Percentiles rank a stretch among this genome's conserved stretches.
Evolutionary conservation across 2,888 invertebrate species (phyloP).

Genomic region (Rhaphigaster nebulosa): DNA sequence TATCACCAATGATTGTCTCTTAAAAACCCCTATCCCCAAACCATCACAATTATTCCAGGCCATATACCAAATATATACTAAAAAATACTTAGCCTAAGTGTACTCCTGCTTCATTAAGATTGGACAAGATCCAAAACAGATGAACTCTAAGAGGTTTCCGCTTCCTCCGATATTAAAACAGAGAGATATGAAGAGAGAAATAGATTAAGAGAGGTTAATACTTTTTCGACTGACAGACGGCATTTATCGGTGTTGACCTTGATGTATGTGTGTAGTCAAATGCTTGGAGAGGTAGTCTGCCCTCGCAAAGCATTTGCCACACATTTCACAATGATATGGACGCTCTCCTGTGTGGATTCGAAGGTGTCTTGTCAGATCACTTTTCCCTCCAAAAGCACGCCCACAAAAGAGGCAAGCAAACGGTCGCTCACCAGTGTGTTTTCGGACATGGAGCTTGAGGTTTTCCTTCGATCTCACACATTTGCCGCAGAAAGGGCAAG

Average conservation of each 20-base stretch:
- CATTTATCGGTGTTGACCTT: conserved; percentile 63
- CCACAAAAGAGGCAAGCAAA: conserved; percentile 92
- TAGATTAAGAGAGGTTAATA: conserved; percentile 55
- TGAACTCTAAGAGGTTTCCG: conserved; percentile 57
- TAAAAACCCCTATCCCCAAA: conserved; percentile 47
- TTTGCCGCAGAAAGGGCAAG: conserved; percentile 91
- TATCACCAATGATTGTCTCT: conserved; percentile 62
- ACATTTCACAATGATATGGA: conserved; percentile 92
- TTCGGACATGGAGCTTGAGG: conserved; percentile 87
- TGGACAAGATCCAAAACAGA: conserved; percentile 37
- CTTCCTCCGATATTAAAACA: conserved; percentile 45
- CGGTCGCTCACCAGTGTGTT: conserved; percentile 89
- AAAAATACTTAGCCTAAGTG: conserved; percentile 40
- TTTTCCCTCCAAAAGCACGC: conserved; percentile 89
- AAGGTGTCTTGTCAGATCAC: conserved; percentile 87
- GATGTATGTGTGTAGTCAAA: conserved; percentile 89
- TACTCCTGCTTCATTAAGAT: conserved; percentile 25
- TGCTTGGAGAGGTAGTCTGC: conserved; percentile 93
- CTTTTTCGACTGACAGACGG: conserved; percentile 37
- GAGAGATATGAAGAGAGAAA: conserved; percentile 57
- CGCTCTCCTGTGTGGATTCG: conserved; percentile 91
- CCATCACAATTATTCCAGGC: conserved; percentile 58
- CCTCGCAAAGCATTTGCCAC: conserved; percentile 91
- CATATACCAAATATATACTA: conserved; percentile 49
- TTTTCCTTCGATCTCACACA: conserved; percentile 91